Evolutionary conservation across 1,140 invertebrate genomes (phyloP).

Genomic region (Saxidomus purpurata): DNA sequence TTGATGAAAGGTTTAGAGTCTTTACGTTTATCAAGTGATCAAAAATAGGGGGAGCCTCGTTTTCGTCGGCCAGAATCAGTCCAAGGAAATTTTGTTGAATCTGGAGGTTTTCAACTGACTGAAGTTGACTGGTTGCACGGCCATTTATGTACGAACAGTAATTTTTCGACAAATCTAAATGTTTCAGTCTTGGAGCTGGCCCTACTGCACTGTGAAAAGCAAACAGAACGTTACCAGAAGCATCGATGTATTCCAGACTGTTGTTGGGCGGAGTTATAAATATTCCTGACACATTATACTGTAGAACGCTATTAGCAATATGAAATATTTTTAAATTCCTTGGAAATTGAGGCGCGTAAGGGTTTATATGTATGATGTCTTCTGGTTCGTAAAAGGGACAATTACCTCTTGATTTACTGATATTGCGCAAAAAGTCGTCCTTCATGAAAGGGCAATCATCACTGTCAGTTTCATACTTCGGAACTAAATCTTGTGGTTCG

Average conservation of each 20-base stretch:
- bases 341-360: not conserved
- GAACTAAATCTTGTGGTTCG: not conserved
- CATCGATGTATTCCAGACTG: not conserved
- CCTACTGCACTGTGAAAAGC: not conserved
- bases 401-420: not conserved
- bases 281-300: not conserved
- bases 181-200: not conserved
- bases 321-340: not conserved
- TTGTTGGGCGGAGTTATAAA: not conserved
- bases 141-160: conserved; percentile 2
- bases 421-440: not conserved
- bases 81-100: conserved; percentile 44
- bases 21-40: conserved; percentile 2
- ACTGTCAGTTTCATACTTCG: not conserved
- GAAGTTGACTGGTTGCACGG: not conserved
- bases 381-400: not conserved
- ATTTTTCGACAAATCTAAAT: conserved; percentile 33
- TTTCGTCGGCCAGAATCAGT: not conserved
- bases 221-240: not conserved
- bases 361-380: not conserved
- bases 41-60: not conserved
- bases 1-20: conserved; percentile 46
- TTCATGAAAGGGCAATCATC: not conserved
- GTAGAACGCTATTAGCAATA: not conserved
- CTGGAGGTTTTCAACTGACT: conserved; percentile 35